Evolutionary conservation across 2,113 vertebrate genomes (phyloP), one percentile per base, ranked within the genome.

Genomic region (Caloenas nicobarica): DNA sequence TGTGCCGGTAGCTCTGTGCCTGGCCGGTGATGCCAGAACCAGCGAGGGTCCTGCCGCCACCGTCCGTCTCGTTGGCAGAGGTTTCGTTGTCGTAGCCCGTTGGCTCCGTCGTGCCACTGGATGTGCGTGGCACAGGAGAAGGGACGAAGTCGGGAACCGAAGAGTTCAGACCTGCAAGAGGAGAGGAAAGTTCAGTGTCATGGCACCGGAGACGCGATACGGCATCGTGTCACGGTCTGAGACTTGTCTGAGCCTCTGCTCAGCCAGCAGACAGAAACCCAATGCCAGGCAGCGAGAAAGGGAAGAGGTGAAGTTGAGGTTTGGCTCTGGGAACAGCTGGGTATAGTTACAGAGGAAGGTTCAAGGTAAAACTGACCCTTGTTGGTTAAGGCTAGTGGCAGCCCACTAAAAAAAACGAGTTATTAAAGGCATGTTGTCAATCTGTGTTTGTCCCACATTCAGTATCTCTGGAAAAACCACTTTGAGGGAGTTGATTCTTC

Each of bases 91-190:
- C 94, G 57, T 89, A 92, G 68, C 82, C 66, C 5, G 62, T 85
- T 23, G 56, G 95, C 81, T 97, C 95, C 38, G 36, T 64, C 65
- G 95, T 89, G 94, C 79, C 73, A 60, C 93, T 87, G 58, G 78
- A 80, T 3, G 94, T 51, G 9, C 34, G 98, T 26, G 96, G 96
- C 65, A 53, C 89, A 14, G 97, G 93, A 94, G 97, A 98, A 73
- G 97, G 96, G 88, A 94, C 91, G 89, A 97, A 95, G 97, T 94
- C 77, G 29, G 94, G 87, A 95, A 95, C 97, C 91, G 98, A 98
- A 78, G 97, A 96, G 87, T 98, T 98, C 94, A 96, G 82, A 96
- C 98, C 98, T 98, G 97, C 4, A 4, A 96, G 94, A 97, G 61
- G 79, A 91, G 70, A 91, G 79, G 19, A 91, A 78, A 86, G 77